These are phyloP conservation scores for Formica selysi DNA, from an alignment of 1,140 invertebrate genomes.

Conservation along the genomic window DNA sequence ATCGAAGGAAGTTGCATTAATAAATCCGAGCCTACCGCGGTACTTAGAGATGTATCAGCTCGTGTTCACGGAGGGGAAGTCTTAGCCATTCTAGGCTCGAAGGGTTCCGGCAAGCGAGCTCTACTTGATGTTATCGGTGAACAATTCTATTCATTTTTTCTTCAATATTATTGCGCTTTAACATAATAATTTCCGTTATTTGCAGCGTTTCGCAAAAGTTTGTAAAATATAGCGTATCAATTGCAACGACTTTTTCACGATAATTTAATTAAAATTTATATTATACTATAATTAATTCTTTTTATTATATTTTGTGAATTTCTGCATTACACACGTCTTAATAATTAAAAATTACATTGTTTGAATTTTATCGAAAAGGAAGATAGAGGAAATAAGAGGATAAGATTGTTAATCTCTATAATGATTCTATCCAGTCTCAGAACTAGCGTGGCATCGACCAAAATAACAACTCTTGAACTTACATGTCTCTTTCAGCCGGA, in stretches of 20 bases:
- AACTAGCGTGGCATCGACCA: not conserved
- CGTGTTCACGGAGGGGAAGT: slow-evolving; percentile 96
- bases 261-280: slow-evolving; percentile 24
- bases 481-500: slow-evolving; percentile 86
- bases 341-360: not conserved
- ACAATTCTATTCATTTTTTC: slow-evolving; percentile 16
- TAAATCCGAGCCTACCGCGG: slow-evolving; percentile 85
- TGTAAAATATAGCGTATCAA: not conserved
- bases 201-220: not conserved
- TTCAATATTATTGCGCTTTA: not conserved
- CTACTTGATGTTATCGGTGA: slow-evolving; percentile 94
- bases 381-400: not conserved
- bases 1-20: slow-evolving; percentile 81
- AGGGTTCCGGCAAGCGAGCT: slow-evolving; percentile 97
- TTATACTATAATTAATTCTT: not conserved
- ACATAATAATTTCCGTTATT: not conserved
- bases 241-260: not conserved
- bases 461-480: not conserved
- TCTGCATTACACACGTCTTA: not conserved
- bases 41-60: slow-evolving; percentile 96
- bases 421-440: not conserved
- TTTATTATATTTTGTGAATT: not conserved
- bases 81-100: slow-evolving; percentile 96
- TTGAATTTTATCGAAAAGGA: slow-evolving; percentile 13
- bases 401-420: not conserved